Evolutionary conservation across 2,888 invertebrate genomes (phyloP).

Genomic region (Sipha maydis): DNA sequence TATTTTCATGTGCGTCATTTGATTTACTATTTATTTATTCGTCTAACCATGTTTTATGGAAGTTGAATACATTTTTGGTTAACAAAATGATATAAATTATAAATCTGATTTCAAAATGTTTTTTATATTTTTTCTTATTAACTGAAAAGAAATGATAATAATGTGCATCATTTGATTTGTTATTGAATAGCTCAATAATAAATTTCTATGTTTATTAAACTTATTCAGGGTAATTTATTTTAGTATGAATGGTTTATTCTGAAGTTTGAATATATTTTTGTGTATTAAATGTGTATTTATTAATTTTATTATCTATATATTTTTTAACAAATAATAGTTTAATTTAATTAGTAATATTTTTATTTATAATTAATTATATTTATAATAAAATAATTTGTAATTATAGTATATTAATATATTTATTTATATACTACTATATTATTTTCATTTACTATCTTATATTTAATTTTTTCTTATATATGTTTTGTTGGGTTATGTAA

Average conservation of each 20-base stretch:
- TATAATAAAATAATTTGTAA: too few species aligned
- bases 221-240: not conserved
- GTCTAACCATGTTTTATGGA: slow-evolving; percentile 47
- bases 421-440: too few species aligned
- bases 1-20: slow-evolving; percentile 63
- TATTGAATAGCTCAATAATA: not conserved
- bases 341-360: too few species aligned
- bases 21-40: slow-evolving; percentile 48
- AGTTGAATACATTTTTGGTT: slow-evolving; percentile 22
- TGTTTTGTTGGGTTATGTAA: too few species aligned
- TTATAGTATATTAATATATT: too few species aligned
- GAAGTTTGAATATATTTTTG: not conserved
- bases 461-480: too few species aligned
- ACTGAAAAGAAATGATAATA: slow-evolving; percentile 9
- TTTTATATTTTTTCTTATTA: not conserved
- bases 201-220: slow-evolving; percentile 39
- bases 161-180: slow-evolving; percentile 51
- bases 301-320: too few species aligned
- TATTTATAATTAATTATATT: too few species aligned
- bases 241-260: slow-evolving; percentile 4
- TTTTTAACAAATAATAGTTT: too few species aligned
- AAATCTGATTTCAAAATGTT: slow-evolving; percentile 16
- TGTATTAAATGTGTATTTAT: not conserved
- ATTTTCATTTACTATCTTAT: too few species aligned
- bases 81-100: slow-evolving; percentile 15